A percentile compares a stretch with the other conserved stretches of the same genome.
Conservation (phyloP, 2,113 vertebrate genomes). For the Xenopus laevis region DNA sequence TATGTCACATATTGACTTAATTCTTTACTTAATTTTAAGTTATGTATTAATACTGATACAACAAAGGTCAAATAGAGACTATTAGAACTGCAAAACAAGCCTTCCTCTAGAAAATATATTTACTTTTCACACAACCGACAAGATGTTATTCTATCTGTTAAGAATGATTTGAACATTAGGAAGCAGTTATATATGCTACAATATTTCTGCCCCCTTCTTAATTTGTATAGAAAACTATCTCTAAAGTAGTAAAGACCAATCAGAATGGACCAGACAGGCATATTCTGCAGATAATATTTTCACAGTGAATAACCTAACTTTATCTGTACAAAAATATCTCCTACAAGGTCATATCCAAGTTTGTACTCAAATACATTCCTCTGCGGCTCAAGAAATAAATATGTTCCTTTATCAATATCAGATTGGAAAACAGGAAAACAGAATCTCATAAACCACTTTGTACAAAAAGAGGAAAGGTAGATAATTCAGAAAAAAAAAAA, state of each 20-base stretch:
- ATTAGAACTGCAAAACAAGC: no score
- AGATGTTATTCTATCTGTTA: not conserved
- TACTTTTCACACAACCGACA: not conserved
- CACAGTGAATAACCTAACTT: slow-evolving; percentile 59
- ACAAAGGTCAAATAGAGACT: no score
- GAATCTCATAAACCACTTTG: slow-evolving; percentile 50
- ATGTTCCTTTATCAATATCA: slow-evolving; percentile 55
- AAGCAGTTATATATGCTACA: not conserved
- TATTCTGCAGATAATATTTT: slow-evolving; percentile 51
- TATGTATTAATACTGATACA: no score
- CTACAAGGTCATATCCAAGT: slow-evolving; percentile 55
- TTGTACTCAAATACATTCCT: slow-evolving; percentile 15
- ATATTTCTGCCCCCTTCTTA: not conserved
- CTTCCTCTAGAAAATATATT: not conserved
- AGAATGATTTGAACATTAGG: not conserved
- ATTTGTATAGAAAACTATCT: slow-evolving; percentile 1
- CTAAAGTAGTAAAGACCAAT: slow-evolving; percentile 31
- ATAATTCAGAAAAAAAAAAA: slow-evolving; percentile 18
- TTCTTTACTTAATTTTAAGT: no score
- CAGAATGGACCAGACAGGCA: slow-evolving; percentile 50
- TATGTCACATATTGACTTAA: no score
- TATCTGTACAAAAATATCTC: slow-evolving; percentile 59
- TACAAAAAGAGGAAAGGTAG: slow-evolving; percentile 38
- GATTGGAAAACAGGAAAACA: slow-evolving; percentile 51
- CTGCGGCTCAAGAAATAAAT: slow-evolving; percentile 18